Base-by-base conservation (phyloP, 2,888 invertebrate species). In the Agriopis marginaria region DNA sequence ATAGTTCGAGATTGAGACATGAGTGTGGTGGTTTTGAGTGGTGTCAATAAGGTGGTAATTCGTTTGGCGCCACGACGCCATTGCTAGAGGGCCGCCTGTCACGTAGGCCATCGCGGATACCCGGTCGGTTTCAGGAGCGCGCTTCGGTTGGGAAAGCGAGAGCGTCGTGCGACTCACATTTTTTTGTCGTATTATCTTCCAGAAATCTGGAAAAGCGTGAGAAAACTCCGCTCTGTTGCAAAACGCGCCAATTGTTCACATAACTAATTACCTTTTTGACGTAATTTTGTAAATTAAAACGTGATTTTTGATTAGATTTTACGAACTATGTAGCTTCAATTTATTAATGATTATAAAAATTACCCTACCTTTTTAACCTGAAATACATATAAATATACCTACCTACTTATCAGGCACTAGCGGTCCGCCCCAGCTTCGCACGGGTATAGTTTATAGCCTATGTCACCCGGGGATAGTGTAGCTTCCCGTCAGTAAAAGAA, bases 1-100 rank as follows among this genome's bases (percentile, higher is more conserved):
- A 59, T 12, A n/a, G 72, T 72, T 56, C 17, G 63, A 67, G 62
- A 53, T 60, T 8, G 53, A 10, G 23, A 60, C 68, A 66, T 73
- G 66, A 66, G 59, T 74, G 71, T 68, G 73, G 74, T 66, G 49
- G 63, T 71, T 70, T 69, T 74, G 76, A 77, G 76, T 79, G 72
- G 77, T 84, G 90, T 91, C 88, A 81, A 87, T 92, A 93, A 88
- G 91, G 88, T 89, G 88, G 87, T 87, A 91, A 85, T 89, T 94
- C 82, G 95, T 89, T 89, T 93, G 88, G 91, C 94, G 83, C 89
- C 85, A 83, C 85, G 92, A 83, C 92, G 90, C 94, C 94, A 94
- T 94, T 90, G 88, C 89, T 78, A 82, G 86, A 88, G 86, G 85
- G 80, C 88, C 84, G 83, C 80, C 77, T 91, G 94, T 94, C 95